phyloP scores from a whole-genome alignment of 2,888 invertebrate genomes.

The Cecidostiba fungosa region DNA sequence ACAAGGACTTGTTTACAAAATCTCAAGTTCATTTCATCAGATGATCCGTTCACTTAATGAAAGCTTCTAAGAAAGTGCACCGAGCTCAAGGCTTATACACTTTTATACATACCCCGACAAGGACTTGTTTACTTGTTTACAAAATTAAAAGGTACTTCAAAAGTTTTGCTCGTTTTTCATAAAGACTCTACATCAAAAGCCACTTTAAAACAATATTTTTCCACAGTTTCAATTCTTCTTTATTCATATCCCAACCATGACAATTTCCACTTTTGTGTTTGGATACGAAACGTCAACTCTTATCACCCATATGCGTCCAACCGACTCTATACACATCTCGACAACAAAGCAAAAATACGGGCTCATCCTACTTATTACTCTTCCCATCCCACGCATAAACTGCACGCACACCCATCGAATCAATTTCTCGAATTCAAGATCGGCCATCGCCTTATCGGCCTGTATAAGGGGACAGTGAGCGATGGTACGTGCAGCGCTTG shows the following conservation, averaged over 20 bases:
- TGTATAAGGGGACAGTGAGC: neutral
- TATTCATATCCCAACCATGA: neutral
- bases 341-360: neutral
- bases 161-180: no score
- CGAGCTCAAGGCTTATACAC: no score
- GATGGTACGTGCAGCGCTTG: neutral
- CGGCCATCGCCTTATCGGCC: neutral
- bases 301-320: neutral
- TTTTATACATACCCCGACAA: no score
- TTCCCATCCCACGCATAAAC: neutral
- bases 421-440: slow-evolving; percentile 9
- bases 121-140: no score
- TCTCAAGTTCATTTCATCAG: no score
- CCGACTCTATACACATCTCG: neutral
- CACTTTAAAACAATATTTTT: no score
- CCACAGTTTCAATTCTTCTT: no score
- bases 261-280: neutral
- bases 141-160: no score
- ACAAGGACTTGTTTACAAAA: no score
- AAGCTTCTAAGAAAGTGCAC: no score
- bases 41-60: no score
- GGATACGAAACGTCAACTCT: neutral
- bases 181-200: no score
- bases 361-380: slow-evolving; percentile 1
- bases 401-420: neutral